Conservation (phyloP, 2,113 vertebrate species). For the Orientallactaga bullata region DNA sequence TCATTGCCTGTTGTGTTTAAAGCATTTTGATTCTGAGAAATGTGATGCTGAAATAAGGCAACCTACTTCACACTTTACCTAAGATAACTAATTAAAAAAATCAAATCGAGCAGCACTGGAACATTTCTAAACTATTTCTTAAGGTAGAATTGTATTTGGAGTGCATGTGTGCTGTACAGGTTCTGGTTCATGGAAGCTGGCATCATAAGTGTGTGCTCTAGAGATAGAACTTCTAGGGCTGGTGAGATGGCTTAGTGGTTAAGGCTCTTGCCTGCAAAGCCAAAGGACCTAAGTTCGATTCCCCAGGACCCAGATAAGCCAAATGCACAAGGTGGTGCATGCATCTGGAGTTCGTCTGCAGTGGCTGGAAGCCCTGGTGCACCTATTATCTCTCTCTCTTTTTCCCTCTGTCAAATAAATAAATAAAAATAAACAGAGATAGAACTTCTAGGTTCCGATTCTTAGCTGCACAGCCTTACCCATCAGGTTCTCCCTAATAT, state of each 20-base stretch:
- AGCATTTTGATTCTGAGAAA: conserved; percentile 12
- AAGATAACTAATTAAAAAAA: conserved; percentile 18
- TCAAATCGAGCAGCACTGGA: not conserved
- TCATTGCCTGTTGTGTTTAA: not conserved
- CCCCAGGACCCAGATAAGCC: too few species aligned
- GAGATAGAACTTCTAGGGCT: too few species aligned
- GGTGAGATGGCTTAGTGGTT: too few species aligned
- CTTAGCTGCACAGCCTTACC: not conserved
- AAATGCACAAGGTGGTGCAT: too few species aligned
- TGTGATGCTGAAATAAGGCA: conserved; percentile 6
- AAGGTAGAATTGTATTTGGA: not conserved
- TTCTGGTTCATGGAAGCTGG: not conserved
- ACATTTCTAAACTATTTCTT: conserved; percentile 20
- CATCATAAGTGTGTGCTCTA: not conserved
- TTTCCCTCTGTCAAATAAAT: too few species aligned
- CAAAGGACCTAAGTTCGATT: too few species aligned
- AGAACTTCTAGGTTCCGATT: not conserved
- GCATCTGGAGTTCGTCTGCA: too few species aligned
- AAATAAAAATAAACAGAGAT: too few species aligned
- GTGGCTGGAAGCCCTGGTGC: too few species aligned
- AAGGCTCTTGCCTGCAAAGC: too few species aligned
- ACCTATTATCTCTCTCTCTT: too few species aligned
- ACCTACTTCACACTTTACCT: not conserved
- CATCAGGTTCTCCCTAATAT: not conserved
- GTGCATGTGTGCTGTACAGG: not conserved